Evolutionary conservation across 2,797 vertebrate genomes (phyloP).

Genomic region (Pachyuromys duprasi): DNA sequence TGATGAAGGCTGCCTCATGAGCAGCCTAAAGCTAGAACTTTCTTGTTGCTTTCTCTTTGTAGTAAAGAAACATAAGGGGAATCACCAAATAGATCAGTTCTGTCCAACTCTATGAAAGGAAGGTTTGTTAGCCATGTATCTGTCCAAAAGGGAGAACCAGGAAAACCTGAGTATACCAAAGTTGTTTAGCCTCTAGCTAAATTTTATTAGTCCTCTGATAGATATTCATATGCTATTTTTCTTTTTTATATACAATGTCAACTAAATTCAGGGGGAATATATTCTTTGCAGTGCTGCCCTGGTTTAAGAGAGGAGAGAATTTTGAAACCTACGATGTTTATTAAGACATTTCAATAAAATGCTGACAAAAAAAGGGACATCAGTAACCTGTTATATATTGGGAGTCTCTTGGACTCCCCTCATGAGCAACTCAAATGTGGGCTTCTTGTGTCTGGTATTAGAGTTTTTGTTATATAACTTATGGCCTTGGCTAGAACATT

Average conservation of each 20-base stretch:
- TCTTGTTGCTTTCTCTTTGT: not conserved
- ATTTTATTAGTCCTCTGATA: not conserved
- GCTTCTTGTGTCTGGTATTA: not conserved
- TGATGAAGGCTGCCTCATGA: not conserved
- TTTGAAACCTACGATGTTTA: constrained; percentile 56
- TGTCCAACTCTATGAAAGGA: not conserved
- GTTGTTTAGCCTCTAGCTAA: constrained; percentile 55
- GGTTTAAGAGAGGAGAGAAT: constrained; percentile 54
- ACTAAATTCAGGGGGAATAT: constrained; percentile 37
- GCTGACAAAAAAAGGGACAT: not conserved
- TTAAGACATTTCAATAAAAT: constrained; percentile 81
- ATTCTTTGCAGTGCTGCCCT: constrained; percentile 52
- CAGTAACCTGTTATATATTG: not conserved
- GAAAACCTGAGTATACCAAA: constrained; percentile 52
- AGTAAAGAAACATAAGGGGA: not conserved
- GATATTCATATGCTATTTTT: not conserved
- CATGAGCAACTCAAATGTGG: not conserved
- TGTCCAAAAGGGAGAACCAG: not conserved
- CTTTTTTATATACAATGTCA: not conserved
- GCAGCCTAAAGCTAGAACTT: not conserved
- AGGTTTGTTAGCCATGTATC: not conserved
- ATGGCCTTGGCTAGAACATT: not conserved
- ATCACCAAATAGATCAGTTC: not conserved
- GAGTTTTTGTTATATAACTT: not conserved
- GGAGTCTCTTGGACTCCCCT: not conserved